phyloP scores from a whole-genome alignment of 2,888 invertebrate genomes.

The Ophion costatus region DNA sequence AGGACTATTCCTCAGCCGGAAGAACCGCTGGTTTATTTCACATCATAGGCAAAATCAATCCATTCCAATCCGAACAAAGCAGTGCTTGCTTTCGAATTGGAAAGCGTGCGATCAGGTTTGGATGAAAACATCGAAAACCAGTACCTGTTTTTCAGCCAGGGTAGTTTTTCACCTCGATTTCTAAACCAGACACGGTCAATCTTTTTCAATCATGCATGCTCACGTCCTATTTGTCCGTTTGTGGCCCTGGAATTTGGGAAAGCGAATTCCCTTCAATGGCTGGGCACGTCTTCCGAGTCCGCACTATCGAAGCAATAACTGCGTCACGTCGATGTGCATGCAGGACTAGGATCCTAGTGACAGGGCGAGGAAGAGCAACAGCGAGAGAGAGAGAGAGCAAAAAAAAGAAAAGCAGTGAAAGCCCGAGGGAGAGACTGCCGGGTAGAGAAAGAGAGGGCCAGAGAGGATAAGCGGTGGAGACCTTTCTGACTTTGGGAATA shows the following conservation, averaged over 20 bases:
- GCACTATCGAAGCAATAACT: slow-evolving; percentile 52
- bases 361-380: too few species aligned
- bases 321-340: slow-evolving; percentile 32
- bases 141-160: too few species aligned
- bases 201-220: slow-evolving; percentile 8
- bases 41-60: too few species aligned
- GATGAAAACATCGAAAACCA: too few species aligned
- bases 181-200: neutral
- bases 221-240: neutral
- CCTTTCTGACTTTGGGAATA: slow-evolving; percentile 50
- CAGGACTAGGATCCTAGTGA: neutral
- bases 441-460: neutral
- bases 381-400: too few species aligned
- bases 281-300: slow-evolving; percentile 5
- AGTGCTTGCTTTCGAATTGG: too few species aligned
- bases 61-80: too few species aligned
- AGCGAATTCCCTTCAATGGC: slow-evolving; percentile 12
- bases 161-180: neutral
- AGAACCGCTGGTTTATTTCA: too few species aligned
- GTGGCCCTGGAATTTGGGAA: slow-evolving; percentile 21
- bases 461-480: slow-evolving; percentile 1
- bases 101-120: too few species aligned
- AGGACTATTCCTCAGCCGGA: too few species aligned
- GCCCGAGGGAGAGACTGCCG: too few species aligned
- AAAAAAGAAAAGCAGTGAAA: too few species aligned